Percentiles rank a stretch among this genome's conserved stretches.
phyloP scores from a whole-genome alignment of 1,140 invertebrate species.

The Sycophaga agraensis region DNA sequence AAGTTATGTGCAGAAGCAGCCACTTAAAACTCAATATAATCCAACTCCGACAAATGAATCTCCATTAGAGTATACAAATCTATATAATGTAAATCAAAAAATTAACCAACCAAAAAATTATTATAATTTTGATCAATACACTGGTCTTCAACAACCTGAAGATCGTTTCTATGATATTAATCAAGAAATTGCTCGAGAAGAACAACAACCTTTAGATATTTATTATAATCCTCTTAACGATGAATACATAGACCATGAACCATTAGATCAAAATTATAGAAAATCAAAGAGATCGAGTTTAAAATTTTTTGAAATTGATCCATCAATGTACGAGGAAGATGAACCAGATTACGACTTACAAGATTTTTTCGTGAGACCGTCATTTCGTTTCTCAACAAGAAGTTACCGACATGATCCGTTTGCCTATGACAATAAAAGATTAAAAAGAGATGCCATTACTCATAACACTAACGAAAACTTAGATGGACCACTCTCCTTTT shows the following conservation, averaged over 20 bases:
- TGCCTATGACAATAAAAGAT: neutral
- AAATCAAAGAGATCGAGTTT: constrained; percentile 13
- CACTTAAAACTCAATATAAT: neutral
- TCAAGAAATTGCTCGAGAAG: neutral
- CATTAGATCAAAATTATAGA: neutral
- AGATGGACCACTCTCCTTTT: constrained; percentile 1
- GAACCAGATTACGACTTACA: constrained; percentile 28
- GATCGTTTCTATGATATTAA: neutral
- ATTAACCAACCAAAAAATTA: too few relatives aligned
- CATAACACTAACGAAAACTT: neutral
- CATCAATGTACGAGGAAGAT: constrained; percentile 27
- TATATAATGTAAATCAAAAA: too few relatives aligned
- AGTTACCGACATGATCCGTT: neutral
- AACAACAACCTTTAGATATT: neutral
- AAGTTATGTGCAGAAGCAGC: neutral
- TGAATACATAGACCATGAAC: neutral
- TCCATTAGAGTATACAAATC: neutral
- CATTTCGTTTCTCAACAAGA: neutral
- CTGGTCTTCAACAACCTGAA: too few relatives aligned
- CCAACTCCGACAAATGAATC: neutral
- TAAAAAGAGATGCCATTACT: neutral
- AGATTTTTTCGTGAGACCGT: neutral
- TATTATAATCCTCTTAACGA: neutral
- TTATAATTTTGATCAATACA: too few relatives aligned
- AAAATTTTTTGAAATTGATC: constrained; percentile 30